Percentiles rank a stretch among this genome's conserved stretches.
phyloP scores from a whole-genome alignment of 2,797 vertebrate genomes.

The Nannoperca australis region DNA sequence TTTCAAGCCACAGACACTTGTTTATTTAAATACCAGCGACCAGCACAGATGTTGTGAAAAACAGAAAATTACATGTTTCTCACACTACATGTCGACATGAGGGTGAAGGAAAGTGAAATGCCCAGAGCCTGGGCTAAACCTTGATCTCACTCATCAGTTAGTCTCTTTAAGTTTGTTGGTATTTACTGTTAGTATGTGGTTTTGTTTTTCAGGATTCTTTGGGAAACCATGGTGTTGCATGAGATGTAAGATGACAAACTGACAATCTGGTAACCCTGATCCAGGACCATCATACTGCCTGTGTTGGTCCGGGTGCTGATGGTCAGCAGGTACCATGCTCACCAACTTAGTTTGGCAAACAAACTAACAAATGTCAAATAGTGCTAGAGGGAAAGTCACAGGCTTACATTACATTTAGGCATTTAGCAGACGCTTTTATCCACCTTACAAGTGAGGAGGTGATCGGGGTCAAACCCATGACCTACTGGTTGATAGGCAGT shows the following conservation, averaged over 20 bases:
- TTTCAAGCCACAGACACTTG: constrained; percentile 70
- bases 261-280: background rate
- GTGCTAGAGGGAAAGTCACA: too few species aligned
- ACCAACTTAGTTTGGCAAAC: background rate
- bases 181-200: constrained; percentile 28
- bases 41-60: constrained; percentile 58
- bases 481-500: too few species aligned
- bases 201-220: constrained; percentile 13
- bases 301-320: background rate
- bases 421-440: too few species aligned
- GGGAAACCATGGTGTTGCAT: background rate
- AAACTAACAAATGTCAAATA: too few species aligned
- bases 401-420: too few species aligned
- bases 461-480: too few species aligned
- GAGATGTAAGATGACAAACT: background rate
- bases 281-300: background rate
- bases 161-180: constrained; percentile 60
- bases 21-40: constrained; percentile 70
- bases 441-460: too few species aligned
- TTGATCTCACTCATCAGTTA: constrained; percentile 66
- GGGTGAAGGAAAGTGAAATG: constrained; percentile 31
- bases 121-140: constrained; percentile 40
- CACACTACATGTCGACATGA: constrained; percentile 31
- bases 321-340: background rate
- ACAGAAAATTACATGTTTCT: constrained; percentile 58